Base-by-base conservation (phyloP, 1,140 invertebrate genomes). In the Neodiprion lecontei region DNA sequence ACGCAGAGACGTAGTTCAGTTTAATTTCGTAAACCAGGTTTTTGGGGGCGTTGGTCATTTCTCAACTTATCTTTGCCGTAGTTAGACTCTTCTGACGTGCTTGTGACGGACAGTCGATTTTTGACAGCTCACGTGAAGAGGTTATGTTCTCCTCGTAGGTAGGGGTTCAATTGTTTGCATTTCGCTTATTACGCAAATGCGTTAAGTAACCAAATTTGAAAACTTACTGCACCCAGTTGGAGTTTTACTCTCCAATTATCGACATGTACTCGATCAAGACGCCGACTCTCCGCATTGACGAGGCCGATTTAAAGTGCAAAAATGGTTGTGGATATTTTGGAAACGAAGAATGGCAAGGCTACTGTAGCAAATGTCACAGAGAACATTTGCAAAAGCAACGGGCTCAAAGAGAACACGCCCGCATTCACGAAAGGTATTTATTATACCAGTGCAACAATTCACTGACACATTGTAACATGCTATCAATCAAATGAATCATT, bases 301-400 rank as follows among this genome's bases (percentile, higher is more conserved):
- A 95, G 79, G 92, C 93, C 72, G 96, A 98, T 88, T 89, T 99
- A 75, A 93, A 97, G 79, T 99, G 98, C 87, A 96, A 96, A 86
- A 97, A 96, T 88, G 95, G 96, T 14, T 99, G 98, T 90, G 97
- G 97, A 74, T 99, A 93, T 90, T 99, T 95, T 88, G 98, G 98
- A 21, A 99, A 99, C 88, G 95, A 96, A 48, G 95, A 98, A 84
- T 99, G 98, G 95, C 94, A 97, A 88, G 95, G 97, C 14, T 98
- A 97, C 84, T 99, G 98, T 86, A 99, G 98, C 40, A 95, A 97
- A 88, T 99, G 95, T 85, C 92, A 95, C 81, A 89, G 93, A 67
- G 92, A 94, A 80, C 90, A 92, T 76, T 87, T 94, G 78, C 91
- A 92, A 78, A 88, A 90, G 65, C 92, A 93, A 82, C 90, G 92